phyloP scores from a whole-genome alignment of 2,888 invertebrate genomes.

The Toxonevra muliebris region DNA sequence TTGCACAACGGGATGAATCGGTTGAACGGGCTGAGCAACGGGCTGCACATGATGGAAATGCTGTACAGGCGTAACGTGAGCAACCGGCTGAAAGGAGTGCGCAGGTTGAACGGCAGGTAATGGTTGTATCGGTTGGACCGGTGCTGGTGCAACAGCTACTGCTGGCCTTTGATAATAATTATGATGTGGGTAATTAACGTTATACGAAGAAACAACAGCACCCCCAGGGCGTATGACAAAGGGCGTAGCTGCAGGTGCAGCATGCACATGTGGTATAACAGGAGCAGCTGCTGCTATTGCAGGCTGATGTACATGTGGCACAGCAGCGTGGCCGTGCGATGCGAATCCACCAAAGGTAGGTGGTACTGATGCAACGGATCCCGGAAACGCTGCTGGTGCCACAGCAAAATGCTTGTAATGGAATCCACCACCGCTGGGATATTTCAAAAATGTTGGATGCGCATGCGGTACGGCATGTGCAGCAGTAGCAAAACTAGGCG shows the following conservation, averaged over 20 bases:
- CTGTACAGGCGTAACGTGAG: conserved; percentile 31
- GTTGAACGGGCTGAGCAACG: conserved; percentile 31
- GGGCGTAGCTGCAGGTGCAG: conserved; percentile 41
- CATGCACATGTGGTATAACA: background rate
- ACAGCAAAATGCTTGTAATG: conserved; percentile 16
- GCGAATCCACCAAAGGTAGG: background rate
- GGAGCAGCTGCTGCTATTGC: conserved; percentile 14
- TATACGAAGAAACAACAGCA: conserved; percentile 59
- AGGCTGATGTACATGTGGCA: conserved; percentile 1
- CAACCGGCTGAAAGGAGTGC: conserved; percentile 41
- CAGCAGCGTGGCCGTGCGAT: background rate
- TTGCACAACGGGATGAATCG: conserved; percentile 42
- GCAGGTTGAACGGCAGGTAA: conserved; percentile 41
- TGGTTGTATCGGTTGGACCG: conserved; percentile 40
- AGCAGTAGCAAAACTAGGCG: conserved; percentile 3
- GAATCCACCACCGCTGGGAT: conserved; percentile 18
- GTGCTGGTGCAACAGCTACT: conserved; percentile 35
- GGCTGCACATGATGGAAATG: conserved; percentile 33
- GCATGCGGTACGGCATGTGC: conserved; percentile 5
- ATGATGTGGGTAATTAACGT: conserved; percentile 59
- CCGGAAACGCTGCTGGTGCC: conserved; percentile 4
- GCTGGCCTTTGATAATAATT: conserved; percentile 45
- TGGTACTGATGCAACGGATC: background rate
- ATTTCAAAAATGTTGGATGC: conserved; percentile 25
- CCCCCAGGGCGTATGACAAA: conserved; percentile 59